Conservation (phyloP, 2,113 vertebrate genomes). For the Pachycephala philippinensis region DNA sequence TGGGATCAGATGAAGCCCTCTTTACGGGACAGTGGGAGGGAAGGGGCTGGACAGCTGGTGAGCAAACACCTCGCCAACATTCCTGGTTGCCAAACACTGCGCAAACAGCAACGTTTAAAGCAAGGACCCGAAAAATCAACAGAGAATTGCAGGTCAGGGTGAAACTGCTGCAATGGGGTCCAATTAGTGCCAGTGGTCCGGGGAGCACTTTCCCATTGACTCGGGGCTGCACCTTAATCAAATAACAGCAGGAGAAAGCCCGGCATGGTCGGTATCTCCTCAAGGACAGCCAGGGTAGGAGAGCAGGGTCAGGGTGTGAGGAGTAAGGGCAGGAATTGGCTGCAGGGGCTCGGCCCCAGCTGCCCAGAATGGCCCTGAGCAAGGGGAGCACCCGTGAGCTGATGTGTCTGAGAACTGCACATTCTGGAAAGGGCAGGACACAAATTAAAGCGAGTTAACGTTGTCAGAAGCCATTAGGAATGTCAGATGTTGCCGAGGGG, state of each 20-base stretch:
- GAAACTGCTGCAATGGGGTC: neutral
- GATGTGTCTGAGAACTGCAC: fast-evolving
- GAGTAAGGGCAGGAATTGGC: neutral
- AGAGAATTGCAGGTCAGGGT: neutral
- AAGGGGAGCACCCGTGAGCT: fast-evolving
- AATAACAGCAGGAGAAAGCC: neutral
- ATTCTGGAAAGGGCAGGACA: neutral
- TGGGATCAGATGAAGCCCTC: neutral
- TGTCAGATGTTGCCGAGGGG: neutral
- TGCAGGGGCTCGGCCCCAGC: fast-evolving
- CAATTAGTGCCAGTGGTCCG: fast-evolving
- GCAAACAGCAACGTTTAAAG: neutral
- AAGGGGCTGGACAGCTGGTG: neutral
- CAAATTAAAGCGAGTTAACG: neutral
- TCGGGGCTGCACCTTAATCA: neutral
- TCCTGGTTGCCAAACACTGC: neutral
- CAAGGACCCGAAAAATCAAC: neutral
- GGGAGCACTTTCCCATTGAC: neutral
- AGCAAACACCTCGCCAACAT: neutral
- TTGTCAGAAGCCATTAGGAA: neutral
- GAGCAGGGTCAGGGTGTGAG: neutral
- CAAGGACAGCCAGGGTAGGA: neutral
- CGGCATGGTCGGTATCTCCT: neutral
- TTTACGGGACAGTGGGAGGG: neutral
- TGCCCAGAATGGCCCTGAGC: neutral